phyloP scores from a whole-genome alignment of 2,888 invertebrate species.

The Neuroscelio doddi region DNA sequence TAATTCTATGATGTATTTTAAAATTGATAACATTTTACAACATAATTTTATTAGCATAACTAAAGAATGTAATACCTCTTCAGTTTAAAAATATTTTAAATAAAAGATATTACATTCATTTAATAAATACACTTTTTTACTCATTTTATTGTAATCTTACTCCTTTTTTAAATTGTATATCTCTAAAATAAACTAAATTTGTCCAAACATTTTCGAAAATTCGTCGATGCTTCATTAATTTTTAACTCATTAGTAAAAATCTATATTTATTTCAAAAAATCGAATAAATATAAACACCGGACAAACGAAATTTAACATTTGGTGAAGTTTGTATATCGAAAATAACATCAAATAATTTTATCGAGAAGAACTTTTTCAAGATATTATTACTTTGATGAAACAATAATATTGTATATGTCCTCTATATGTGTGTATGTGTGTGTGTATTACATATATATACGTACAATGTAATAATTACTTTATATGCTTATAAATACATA shows the following conservation, averaged over 20 bases:
- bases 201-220: no score
- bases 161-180: no score
- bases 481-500: conserved; percentile 22
- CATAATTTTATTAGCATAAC: no score
- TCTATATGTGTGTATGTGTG: no score
- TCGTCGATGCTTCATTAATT: no score
- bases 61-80: no score
- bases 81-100: background rate
- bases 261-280: background rate
- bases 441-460: background rate
- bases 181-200: no score
- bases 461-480: background rate
- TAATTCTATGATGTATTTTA: no score
- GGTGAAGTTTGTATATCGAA: conserved; percentile 17
- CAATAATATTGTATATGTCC: conserved; percentile 19
- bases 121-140: no score
- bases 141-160: no score
- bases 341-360: conserved; percentile 25
- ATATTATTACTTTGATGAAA: conserved; percentile 28
- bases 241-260: background rate
- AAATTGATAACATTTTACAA: no score
- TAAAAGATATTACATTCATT: no score
- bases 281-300: conserved; percentile 3
- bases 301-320: conserved; percentile 19
- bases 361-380: conserved; percentile 11